Evolutionary conservation across 2,113 vertebrate genomes (phyloP), one percentile per base, ranked within the genome.

Genomic region (Siniperca knerii): DNA sequence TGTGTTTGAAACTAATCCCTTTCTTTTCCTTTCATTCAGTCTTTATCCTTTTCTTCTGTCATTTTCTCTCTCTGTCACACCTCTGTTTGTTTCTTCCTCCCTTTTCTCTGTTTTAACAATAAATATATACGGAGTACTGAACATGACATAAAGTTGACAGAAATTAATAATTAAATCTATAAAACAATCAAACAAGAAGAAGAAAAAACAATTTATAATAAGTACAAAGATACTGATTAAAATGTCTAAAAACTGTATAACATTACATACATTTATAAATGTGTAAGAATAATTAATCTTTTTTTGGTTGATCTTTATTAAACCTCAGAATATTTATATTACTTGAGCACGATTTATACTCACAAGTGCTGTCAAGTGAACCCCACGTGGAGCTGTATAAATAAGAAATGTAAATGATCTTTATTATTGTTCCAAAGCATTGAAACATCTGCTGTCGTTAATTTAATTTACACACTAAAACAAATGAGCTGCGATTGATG

Each of bases 401-500:
- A 80, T 50, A 21, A 70, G 21, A 58, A 70, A 64, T 8, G 33
- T 37, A 8, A 62, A 35, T 62, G 46, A 64, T 73, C 48, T 65
- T 50, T 71, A 65, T 72, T 46, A 35, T 81, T 72, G 48, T 73
- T 55, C 11, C 11, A 4, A 46, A 68, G 8, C 13, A 9, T 75
- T 79, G 20, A 40, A 67, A 76, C 81, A 73, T 54, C 81, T 81
- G 72, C 40, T 80, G 9, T 44, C 0, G 33, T 29, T 72, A 67
- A 80, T 79, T 73, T 29, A 73, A 87, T 77, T 81, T 62, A 84
- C 25, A 61, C 44, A 48, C 25, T 52, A 6, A 62, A 78, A 69
- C 64, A 79, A 79, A 69, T 20, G 48, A 55, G 44, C 73, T 73
- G 74, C 15, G 33, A 78, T 50, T 75, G 69, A 82, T 86, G 75